Percentiles rank a stretch among this genome's conserved stretches.
Conservation (phyloP, 2,888 invertebrate species). For the Prostheceraeus crozeri region DNA sequence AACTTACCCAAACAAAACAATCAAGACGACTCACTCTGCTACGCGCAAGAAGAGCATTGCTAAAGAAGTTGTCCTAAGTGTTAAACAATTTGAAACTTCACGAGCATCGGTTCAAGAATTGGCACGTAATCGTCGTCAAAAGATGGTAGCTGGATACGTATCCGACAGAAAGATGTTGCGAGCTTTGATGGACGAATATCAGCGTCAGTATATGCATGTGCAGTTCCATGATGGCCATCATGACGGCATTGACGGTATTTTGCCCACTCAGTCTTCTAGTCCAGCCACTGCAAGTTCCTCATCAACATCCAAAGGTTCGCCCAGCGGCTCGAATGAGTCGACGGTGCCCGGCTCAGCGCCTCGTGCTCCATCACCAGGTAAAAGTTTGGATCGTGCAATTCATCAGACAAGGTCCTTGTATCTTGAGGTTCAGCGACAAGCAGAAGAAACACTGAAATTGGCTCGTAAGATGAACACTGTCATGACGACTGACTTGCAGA, state of each 20-base stretch:
- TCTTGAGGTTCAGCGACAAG: slow-evolving; percentile 30
- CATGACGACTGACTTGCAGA: slow-evolving; percentile 24
- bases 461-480: slow-evolving; percentile 29
- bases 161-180: slow-evolving; percentile 32
- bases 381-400: slow-evolving; percentile 3
- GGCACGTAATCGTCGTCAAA: slow-evolving; percentile 3
- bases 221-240: background rate
- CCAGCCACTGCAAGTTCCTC: slow-evolving; percentile 11
- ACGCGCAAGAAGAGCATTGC: too few relatives aligned
- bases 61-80: too few relatives aligned
- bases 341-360: too few relatives aligned
- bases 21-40: too few relatives aligned
- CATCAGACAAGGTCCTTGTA: slow-evolving; percentile 24
- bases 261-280: background rate
- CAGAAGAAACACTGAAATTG: slow-evolving; percentile 24
- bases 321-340: too few relatives aligned
- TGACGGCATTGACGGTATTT: background rate
- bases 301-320: too few relatives aligned
- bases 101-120: background rate
- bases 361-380: background rate
- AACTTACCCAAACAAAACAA: too few relatives aligned
- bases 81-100: slow-evolving; percentile 12
- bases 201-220: slow-evolving; percentile 26
- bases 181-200: slow-evolving; percentile 22
- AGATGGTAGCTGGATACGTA: slow-evolving; percentile 18